Evolutionary conservation across 1,140 invertebrate species (phyloP).

Genomic region (Aplysia californica): DNA sequence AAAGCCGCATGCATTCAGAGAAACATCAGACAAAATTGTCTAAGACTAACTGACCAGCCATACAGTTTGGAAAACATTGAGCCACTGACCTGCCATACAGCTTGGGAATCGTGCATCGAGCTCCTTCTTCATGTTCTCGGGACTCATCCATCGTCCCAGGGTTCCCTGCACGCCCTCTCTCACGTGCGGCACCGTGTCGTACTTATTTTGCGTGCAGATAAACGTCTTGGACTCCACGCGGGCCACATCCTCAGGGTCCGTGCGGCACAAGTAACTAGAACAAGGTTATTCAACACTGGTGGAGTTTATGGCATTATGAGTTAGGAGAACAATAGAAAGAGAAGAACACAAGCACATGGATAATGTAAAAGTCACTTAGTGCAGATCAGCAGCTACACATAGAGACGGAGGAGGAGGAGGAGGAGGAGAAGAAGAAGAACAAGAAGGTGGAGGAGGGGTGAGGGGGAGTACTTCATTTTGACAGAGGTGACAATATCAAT

Average conservation of each 20-base stretch:
- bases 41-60: conserved; percentile 23
- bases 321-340: no score
- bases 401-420: no score
- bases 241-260: conserved; percentile 97
- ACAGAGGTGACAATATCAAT: no score
- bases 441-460: no score
- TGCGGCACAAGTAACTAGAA: conserved; percentile 87
- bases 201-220: conserved; percentile 85
- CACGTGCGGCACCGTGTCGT: conserved; percentile 84
- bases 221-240: conserved; percentile 96
- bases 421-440: no score
- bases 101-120: conserved; percentile 89
- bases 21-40: no score
- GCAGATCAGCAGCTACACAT: no score
- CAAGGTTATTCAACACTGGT: neutral
- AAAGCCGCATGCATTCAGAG: no score
- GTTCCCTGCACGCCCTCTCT: conserved; percentile 58
- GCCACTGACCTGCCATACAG: conserved; percentile 72
- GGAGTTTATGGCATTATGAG: neutral
- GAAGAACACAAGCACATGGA: no score
- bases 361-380: no score
- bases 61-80: conserved; percentile 82
- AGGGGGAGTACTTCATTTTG: no score
- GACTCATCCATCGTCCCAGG: conserved; percentile 95
- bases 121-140: conserved; percentile 83